Evolutionary conservation across 2,888 invertebrate genomes (phyloP), one percentile per base, ranked within the genome.

Genomic region (Dione vanillae): DNA sequence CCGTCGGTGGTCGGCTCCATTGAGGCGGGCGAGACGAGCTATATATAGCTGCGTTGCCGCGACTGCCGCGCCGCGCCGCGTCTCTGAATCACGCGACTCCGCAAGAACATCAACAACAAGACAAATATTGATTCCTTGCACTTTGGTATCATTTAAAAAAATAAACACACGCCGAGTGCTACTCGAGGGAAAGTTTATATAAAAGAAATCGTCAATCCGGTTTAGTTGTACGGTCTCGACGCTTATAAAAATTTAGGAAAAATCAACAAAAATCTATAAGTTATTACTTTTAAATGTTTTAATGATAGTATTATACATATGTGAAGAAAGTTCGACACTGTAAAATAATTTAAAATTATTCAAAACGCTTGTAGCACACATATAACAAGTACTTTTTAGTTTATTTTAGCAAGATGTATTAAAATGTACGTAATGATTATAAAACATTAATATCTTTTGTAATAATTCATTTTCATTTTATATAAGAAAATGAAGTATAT

Each of bases 21-120:
- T 12, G 69, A 45, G 69, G 69, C 69, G 69, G 69, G 69, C 69
- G 69, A 54, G 69, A 45, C 70, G 72, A 41, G 69, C 72, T 72
- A 72, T 72, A 72, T 72, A 66, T 72, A 72, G 72, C 69, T 27
- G 14, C 41, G 40, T n/a, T n/a, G 65, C 65, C 62, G 37, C 52
- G 37, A 52, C 41, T 56, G 47, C 47, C 61, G 47, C 49, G 49
- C 45, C 52, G 35, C 43, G 49, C 68, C 43, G 65, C 64, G 59
- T 35, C 71, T 14, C 68, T 71, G 71, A 71, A 69, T 71, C 71
- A 71, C 68, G 45, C 58, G 27, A 20, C 45, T 49, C 41, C 64
- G 47, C 51, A 51, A 64, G 35, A 35, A 40, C 27, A 64, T 49
- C 64, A 49, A 64, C 59, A 61, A 61, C 40, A 43, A 59, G 11